Evolutionary conservation across 2,888 invertebrate genomes (phyloP), one percentile per base, ranked within the genome.

Genomic region (Smittia aterrima): DNA sequence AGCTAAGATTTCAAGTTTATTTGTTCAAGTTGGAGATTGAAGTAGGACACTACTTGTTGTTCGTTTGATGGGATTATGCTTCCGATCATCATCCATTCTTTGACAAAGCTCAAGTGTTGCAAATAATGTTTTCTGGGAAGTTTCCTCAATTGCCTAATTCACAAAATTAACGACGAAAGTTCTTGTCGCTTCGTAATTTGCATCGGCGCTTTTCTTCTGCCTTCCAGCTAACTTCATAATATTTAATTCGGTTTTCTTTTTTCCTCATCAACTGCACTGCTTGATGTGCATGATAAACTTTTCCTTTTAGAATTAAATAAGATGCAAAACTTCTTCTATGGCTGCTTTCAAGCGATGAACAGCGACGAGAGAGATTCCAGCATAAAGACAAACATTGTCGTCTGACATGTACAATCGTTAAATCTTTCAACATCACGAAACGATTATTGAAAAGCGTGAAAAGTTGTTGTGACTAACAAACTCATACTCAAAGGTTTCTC

Each of bases 401-500:
- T 47, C 47, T 16, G 64, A 64, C 64, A 64, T 25, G 64, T 11
- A 64, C 7, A 64, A 64, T 64, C 64, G 20, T 64, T 64, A 64
- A 64, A 64, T 27, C 27, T 22, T 64, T 64, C 27, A 64, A 64
- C 25, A 64, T 27, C 13, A 64, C 13, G 27, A 24, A 24, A 24
- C 4, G 27, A 20, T 58, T 9, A 58, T 58, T 58, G 58, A 58
- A 58, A 58, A 58, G 20, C 13, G 16, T 11, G 18, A 13, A 47
- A 47, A 6, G n/a, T 6, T 13, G 47, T 47, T 47, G 6, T 47
- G 47, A n/a, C 47, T 3, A 6, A 4, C 16, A 47, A 32, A n/a
- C 4, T 38, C 38, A 38, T 38, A 11, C 11, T 38, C 11, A 38
- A 7, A 11, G 11, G 38, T 38, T 38, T 11, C 38, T 38, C 11